These are phyloP conservation scores for Mongoloraphidia duomilia DNA, from an alignment of 2,888 invertebrate genomes.

Conservation along the genomic window DNA sequence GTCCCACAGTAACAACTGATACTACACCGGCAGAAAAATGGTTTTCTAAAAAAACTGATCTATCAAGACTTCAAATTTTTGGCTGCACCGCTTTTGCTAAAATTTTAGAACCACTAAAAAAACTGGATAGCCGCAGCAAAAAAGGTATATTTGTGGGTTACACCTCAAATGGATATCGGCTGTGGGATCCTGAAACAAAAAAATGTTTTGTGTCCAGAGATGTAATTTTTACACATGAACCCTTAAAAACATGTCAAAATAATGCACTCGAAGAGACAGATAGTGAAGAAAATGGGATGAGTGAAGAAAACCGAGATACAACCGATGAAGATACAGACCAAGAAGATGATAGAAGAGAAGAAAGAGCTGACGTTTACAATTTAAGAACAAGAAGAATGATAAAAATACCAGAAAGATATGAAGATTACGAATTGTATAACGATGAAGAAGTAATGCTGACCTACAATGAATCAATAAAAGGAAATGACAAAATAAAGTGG, in stretches of 20 bases:
- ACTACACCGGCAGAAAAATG: slow-evolving; percentile 20
- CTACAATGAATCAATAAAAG: background rate
- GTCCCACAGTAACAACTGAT: slow-evolving; percentile 12
- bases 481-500: background rate
- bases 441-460: too few species aligned
- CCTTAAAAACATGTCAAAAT: background rate
- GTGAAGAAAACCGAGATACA: background rate
- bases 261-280: background rate
- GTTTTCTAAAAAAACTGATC: slow-evolving; percentile 17
- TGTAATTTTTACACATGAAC: slow-evolving; percentile 6
- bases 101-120: slow-evolving; percentile 16
- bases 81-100: slow-evolving; percentile 18
- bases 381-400: too few species aligned
- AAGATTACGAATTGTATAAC: too few species aligned
- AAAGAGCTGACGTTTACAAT: too few species aligned
- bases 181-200: slow-evolving; percentile 13
- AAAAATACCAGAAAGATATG: too few species aligned
- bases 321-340: too few species aligned
- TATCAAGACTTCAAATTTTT: slow-evolving; percentile 19
- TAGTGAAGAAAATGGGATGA: background rate
- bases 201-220: slow-evolving; percentile 12
- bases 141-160: slow-evolving; percentile 17
- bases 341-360: too few species aligned
- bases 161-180: slow-evolving; percentile 16
- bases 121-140: slow-evolving; percentile 18